Conservation (phyloP, 2,888 invertebrate species). For the Pseudococcus jackbeardsleyi region DNA sequence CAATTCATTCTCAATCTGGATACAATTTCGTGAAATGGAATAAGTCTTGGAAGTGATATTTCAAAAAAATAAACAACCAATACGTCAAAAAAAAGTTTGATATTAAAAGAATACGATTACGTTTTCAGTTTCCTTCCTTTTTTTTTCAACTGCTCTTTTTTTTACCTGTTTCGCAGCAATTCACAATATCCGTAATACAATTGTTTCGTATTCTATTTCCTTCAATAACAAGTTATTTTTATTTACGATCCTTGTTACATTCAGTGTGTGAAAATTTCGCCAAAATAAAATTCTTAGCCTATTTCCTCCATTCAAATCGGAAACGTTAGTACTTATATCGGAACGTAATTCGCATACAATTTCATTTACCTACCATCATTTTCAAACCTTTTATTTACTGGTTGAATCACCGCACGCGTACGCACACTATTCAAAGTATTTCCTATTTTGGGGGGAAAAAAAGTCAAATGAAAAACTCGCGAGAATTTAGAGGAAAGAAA, state of each 20-base stretch:
- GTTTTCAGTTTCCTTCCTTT: background rate
- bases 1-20: background rate
- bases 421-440: too few relatives aligned
- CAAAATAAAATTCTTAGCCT: background rate
- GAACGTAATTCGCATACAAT: background rate
- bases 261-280: background rate
- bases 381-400: background rate
- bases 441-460: too few relatives aligned
- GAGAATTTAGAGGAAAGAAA: too few relatives aligned
- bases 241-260: background rate
- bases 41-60: background rate
- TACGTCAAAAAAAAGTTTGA: constrained; percentile 2
- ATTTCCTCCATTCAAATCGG: background rate
- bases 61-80: background rate
- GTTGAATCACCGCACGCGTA: background rate
- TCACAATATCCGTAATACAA: background rate
- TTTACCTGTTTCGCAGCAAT: background rate
- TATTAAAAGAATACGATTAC: constrained; percentile 14
- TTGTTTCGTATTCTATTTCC: background rate
- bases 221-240: background rate
- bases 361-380: background rate
- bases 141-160: background rate
- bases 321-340: background rate
- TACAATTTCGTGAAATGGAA: background rate
- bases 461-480: too few relatives aligned